phyloP scores from a whole-genome alignment of 2,797 vertebrate genomes.

The Pteronotus mesoamericanus region DNA sequence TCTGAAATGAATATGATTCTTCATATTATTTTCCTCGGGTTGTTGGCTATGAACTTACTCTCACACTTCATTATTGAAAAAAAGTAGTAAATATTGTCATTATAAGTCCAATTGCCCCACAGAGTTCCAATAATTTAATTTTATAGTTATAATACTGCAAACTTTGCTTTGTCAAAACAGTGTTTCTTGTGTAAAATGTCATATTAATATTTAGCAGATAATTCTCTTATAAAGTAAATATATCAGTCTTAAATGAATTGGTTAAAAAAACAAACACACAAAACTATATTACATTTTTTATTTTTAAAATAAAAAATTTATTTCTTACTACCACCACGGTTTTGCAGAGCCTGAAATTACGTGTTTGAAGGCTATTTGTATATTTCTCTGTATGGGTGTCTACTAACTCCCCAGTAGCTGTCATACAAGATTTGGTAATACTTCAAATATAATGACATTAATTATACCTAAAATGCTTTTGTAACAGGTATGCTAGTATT shows the following conservation, averaged over 20 bases:
- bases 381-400: conserved; percentile 41
- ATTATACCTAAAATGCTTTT: conserved; percentile 69
- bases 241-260: conserved; percentile 29
- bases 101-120: not conserved
- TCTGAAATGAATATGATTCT: conserved; percentile 46
- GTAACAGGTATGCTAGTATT: conserved; percentile 65
- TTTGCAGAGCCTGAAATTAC: conserved; percentile 38
- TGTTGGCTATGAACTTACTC: not conserved
- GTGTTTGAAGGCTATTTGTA: conserved; percentile 37
- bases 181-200: not conserved
- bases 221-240: conserved; percentile 39
- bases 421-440: conserved; percentile 61
- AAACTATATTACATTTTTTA: not conserved
- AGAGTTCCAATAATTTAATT: conserved; percentile 37
- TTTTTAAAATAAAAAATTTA: conserved; percentile 40
- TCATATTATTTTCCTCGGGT: conserved; percentile 37
- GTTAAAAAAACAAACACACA: conserved; percentile 52
- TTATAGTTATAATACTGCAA: not conserved
- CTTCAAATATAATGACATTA: conserved; percentile 68
- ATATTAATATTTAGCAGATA: conserved; percentile 14
- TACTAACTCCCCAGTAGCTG: conserved; percentile 46
- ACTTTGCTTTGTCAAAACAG: not conserved
- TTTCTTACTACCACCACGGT: not conserved
- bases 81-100: not conserved
- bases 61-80: conserved; percentile 30